phyloP scores from a whole-genome alignment of 2,888 invertebrate species.

The Furcula furcula region DNA sequence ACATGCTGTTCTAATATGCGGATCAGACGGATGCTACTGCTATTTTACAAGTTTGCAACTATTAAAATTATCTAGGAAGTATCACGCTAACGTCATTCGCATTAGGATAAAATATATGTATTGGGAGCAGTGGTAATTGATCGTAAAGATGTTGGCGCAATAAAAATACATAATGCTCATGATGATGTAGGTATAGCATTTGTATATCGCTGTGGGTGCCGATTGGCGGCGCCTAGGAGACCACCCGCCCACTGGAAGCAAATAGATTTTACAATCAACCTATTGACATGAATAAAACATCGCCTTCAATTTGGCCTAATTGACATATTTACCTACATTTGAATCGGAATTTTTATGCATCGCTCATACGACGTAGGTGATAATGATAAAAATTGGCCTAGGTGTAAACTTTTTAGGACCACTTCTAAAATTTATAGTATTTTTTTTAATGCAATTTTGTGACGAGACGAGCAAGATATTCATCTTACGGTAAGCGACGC shows the following conservation, averaged over 20 bases:
- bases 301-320: conserved; percentile 13
- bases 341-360: background rate
- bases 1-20: too few species aligned
- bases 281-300: conserved; percentile 39
- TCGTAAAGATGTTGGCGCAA: background rate
- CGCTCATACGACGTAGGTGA: too few species aligned
- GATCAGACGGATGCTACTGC: too few species aligned
- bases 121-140: background rate
- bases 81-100: background rate
- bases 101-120: background rate
- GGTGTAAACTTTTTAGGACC: too few species aligned
- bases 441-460: too few species aligned
- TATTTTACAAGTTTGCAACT: too few species aligned
- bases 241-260: conserved; percentile 36
- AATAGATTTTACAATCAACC: conserved; percentile 43
- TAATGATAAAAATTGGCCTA: too few species aligned
- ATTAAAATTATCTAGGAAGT: too few species aligned
- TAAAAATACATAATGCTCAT: background rate
- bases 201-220: conserved; percentile 27
- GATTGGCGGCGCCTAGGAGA: conserved; percentile 30
- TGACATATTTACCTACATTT: conserved; percentile 8
- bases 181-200: conserved; percentile 3
- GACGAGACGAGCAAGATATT: too few species aligned
- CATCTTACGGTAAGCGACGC: too few species aligned
- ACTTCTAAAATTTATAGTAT: too few species aligned